Conservation (phyloP, 2,113 vertebrate species). For the Sceloporus tristichus region DNA sequence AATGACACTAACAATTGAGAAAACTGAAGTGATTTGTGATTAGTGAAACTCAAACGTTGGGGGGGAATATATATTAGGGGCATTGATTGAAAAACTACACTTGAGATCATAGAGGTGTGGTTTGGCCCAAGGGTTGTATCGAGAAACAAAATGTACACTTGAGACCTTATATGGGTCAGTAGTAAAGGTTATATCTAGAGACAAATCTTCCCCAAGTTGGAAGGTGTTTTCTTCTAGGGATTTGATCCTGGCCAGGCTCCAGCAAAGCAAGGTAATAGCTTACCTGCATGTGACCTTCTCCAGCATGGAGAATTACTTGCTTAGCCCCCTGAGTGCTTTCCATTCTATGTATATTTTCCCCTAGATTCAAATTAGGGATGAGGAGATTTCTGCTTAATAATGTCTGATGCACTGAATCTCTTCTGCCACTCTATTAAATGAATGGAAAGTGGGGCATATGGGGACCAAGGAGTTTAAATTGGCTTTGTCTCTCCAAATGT, state of each 20-base stretch:
- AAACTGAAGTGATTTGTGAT: constrained; percentile 61
- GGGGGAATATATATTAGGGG: constrained; percentile 23
- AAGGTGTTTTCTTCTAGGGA: constrained; percentile 37
- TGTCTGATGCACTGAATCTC: background rate
- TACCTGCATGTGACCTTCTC: constrained; percentile 51
- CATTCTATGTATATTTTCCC: constrained; percentile 59
- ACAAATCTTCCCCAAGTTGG: constrained; percentile 31
- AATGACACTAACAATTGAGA: constrained; percentile 25
- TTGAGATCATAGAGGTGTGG: constrained; percentile 29
- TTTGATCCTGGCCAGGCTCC: constrained; percentile 8
- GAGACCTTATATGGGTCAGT: too few relatives aligned
- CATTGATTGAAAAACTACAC: constrained; percentile 17
- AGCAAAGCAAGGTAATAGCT: constrained; percentile 55
- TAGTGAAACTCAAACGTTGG: constrained; percentile 9
- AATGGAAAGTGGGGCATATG: background rate
- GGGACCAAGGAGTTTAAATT: background rate
- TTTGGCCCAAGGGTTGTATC: constrained; percentile 15
- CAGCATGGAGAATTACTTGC: constrained; percentile 56
- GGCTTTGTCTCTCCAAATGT: background rate
- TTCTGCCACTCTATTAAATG: background rate
- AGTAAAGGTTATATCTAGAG: background rate
- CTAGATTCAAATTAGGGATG: constrained; percentile 20
- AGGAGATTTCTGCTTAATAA: constrained; percentile 4
- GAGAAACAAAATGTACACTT: too few relatives aligned
- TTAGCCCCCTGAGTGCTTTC: constrained; percentile 64